Base-by-base conservation (phyloP, 2,113 vertebrate genomes). In the Patagioenas fasciata region DNA sequence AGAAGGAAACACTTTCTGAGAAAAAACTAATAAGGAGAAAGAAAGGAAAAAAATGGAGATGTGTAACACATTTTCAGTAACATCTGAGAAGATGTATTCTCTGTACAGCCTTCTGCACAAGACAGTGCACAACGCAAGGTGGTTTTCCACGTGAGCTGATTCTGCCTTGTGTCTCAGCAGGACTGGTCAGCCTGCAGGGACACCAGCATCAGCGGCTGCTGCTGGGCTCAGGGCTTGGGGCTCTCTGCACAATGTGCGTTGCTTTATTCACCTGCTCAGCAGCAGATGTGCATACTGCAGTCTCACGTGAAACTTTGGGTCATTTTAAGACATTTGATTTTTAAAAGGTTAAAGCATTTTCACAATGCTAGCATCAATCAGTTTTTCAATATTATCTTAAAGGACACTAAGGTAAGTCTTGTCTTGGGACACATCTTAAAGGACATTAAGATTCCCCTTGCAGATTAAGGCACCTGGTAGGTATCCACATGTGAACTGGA, bases 241-340 rank as follows among this genome's bases (percentile, higher is more conserved):
- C 17, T 13, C 26, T n/a, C 48, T 54, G 7, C 13, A 10, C 24
- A 28, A 3, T 1, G 1, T 29, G 58, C 0, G 0, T 6, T 28
- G 82, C 34, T 83, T 64, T 32, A 51, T 7, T n/a, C 42, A 6
- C 21, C 54, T 36, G 12, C 38, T 40, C 1, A 0, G 23, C 61
- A 61, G 67, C 57, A 83, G 11, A 32, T 14, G n/a, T 34, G 29
- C n/a, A 47, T 13, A 42, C 42, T 32, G 4, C 15, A 4, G 18
- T 19, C 72, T 54, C 72, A 70, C 25, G 6, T 4, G 13, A 31
- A 78, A 36, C 73, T 61, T 44, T 7, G 2, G 65, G 26, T 86
- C 13, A 29, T 53, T 47, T 71, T 56, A 42, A 72, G 58, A n/a
- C 28, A 24, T 26, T 38, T 47, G 11, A 20, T 67, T 72, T 87